Base-by-base conservation (phyloP, 1,140 invertebrate species). In the Drosophila persimilis region DNA sequence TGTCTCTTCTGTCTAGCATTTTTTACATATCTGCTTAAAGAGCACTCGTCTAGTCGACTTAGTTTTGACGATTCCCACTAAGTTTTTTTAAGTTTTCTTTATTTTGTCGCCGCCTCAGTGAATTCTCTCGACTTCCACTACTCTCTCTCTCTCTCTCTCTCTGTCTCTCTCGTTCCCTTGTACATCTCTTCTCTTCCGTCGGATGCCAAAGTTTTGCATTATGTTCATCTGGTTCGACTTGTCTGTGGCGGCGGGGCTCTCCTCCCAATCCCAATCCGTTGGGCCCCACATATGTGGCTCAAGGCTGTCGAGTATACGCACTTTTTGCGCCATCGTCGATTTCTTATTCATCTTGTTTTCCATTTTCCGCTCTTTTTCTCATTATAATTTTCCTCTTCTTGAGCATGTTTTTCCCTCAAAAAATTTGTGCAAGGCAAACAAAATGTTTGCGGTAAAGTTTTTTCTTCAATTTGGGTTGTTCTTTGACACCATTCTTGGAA, bases 161-260 rank as follows among this genome's bases (percentile, higher is more conserved):
- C 8, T 22, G 15, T 15, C 15, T 15, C 15, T 15, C 22, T 31
- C 6, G 50, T 53, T 43, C 31, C 50, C 45, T 11, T 35, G 11
- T n/a, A 15, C 26, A 2, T 55, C 51, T 29, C 15, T 31, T 31
- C 7, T 54, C 53, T 43, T 26, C 46, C 48, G 46, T 72, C 47
- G 56, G 55, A 70, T 65, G 63, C 22, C 73, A 58, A 81, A 77
- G 62, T 60, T 80, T 77, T 77, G 79, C 73, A 81, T 83, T 77
- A 81, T 81, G 73, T 67, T 53, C 60, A 65, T 56, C 45, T 48
- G 11, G 51, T 13, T 39, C 11, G 35, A 39, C 35, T 31, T 31
- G 31, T 31, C 31, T 66, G 63, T 43, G 62, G 35, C 45, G 20
- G 24, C 45, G 20, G 13, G 26, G 15, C 15, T 35, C 44, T 51